Evolutionary conservation across 2,888 invertebrate genomes (phyloP), one percentile per base, ranked within the genome.

Genomic region (Orthosia gracilis): DNA sequence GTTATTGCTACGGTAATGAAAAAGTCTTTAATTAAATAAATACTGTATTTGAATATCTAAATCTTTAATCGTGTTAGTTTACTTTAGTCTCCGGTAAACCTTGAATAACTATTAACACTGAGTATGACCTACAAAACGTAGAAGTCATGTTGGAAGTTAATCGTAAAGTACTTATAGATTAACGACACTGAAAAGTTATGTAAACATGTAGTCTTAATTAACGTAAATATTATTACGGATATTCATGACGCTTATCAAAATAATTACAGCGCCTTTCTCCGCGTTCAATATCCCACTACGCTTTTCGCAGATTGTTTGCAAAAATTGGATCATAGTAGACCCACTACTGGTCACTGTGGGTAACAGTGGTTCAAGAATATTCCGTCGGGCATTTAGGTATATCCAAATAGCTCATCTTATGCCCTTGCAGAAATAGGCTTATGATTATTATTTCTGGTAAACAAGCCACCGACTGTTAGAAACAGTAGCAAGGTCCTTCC

Each of bases 401-500:
- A 31, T 31, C 31, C 26, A 31, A 31, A 3, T 9, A 40, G 47
- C 15, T 2, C 13, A 23, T 17, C 12, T 17, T 17, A 50, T 2
- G 4, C 4, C 21, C 15, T 18, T 21, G 45, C 0, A 45, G 49
- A 61, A 54, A 3, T 2, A 40, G 4, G 17, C 3, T 45, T n/a
- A 45, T 23, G 17, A 9, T 57, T 18, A 2, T 15, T 21, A 11
- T 50, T n/a, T 40, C 40, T 40, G 3, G n/a, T 71, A 59, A 54
- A 23, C 23, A 49, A 18, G n/a, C 7, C 31, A 18, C 11, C 31
- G 13, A 52, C 72, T 12, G 62, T 18, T 31, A 23, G 31, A 61
- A 61, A 72, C 61, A 45, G 54, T 26, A 55, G n/a, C 83, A 86
- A 82, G 86, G 84, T 78, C 72, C 79, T 54, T 65, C 55, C 26